These are phyloP conservation scores for Cygnus buccinator DNA, from an alignment of 2,113 vertebrate species.

Conservation along the genomic window DNA sequence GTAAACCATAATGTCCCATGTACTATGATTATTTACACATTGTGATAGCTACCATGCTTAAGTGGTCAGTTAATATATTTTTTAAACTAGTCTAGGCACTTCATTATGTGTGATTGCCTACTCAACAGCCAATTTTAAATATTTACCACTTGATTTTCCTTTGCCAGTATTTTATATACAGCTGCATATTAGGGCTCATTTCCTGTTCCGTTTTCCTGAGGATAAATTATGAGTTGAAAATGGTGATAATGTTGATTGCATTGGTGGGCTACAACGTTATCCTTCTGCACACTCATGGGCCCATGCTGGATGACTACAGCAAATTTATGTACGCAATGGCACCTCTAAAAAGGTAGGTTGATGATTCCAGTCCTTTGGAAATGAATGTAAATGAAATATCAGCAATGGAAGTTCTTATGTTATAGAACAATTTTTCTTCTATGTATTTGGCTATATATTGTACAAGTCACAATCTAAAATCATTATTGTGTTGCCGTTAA, in stretches of 20 bases:
- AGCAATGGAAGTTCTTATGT: not conserved
- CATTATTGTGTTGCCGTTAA: not conserved
- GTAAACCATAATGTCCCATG: not conserved
- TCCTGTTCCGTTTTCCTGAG: conserved; percentile 97
- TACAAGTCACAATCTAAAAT: not conserved
- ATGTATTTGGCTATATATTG: not conserved
- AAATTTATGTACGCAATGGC: conserved; percentile 87
- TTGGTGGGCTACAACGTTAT: conserved; percentile 92
- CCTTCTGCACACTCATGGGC: conserved; percentile 91
- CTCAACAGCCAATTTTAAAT: not conserved
- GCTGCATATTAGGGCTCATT: conserved; percentile 94
- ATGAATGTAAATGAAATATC: not conserved
- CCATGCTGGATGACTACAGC: conserved; percentile 91
- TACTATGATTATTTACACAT: not conserved
- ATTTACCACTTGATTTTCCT: not conserved
- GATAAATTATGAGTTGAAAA: conserved; percentile 97
- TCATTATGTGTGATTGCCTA: not conserved
- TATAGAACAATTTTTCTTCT: not conserved
- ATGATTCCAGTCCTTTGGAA: not conserved
- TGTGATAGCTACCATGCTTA: not conserved
- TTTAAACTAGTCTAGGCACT: not conserved
- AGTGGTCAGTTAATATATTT: not conserved
- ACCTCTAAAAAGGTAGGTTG: conserved; percentile 85
- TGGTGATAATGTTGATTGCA: conserved; percentile 93
- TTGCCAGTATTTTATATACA: conserved; percentile 95